These are phyloP conservation scores for Phalacrocorax aristotelis DNA, from an alignment of 2,113 vertebrate species.

Conservation along the genomic window DNA sequence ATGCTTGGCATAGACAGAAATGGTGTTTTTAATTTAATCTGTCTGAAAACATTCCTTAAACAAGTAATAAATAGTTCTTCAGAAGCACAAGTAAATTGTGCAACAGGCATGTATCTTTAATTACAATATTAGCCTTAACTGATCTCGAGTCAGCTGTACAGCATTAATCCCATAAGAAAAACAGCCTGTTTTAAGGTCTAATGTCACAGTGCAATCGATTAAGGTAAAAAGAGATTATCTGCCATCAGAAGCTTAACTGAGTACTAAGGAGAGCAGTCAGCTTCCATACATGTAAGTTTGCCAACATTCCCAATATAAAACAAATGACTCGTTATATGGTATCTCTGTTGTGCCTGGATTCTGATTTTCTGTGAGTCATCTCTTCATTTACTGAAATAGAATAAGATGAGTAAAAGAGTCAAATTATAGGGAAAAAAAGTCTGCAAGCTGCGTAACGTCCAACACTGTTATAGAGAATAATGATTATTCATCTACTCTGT, in stretches of 20 bases:
- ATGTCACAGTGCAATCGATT: not conserved
- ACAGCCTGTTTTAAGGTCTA: not conserved
- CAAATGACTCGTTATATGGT: conserved; percentile 10
- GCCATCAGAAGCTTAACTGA: not conserved
- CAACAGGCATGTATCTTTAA: not conserved
- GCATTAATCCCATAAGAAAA: not conserved
- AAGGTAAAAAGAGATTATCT: conserved; percentile 3
- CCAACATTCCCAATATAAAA: conserved; percentile 10
- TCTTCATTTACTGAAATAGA: conserved; percentile 46
- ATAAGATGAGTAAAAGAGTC: conserved; percentile 51
- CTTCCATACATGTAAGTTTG: not conserved
- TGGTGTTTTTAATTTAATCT: not conserved
- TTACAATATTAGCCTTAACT: not conserved
- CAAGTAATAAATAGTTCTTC: not conserved
- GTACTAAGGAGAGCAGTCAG: conserved; percentile 14
- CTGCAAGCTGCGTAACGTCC: not conserved
- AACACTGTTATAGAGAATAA: not conserved
- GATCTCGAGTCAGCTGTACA: not conserved
- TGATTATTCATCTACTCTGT: not conserved
- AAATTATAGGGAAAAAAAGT: conserved; percentile 19
- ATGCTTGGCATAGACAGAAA: not conserved
- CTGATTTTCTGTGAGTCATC: conserved; percentile 29
- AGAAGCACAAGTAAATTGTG: not conserved
- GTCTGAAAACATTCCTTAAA: conserved; percentile 13
- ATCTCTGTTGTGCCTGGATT: conserved; percentile 46